Evolutionary conservation across 2,888 invertebrate genomes (phyloP), one percentile per base, ranked within the genome.

Genomic region (Spisula subtruncata): DNA sequence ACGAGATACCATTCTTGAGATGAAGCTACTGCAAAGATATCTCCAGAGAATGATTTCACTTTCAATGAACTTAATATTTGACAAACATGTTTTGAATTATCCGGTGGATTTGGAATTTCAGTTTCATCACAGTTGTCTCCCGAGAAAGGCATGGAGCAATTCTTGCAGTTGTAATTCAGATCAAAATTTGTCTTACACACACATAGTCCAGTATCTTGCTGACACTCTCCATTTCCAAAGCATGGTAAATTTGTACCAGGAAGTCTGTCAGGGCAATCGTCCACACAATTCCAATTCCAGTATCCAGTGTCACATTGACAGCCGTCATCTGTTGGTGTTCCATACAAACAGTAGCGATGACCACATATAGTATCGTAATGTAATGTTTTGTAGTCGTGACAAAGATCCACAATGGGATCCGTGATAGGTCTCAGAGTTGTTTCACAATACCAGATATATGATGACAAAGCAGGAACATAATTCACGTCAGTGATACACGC

Each of bases 201-300:
- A 88, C 92, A 94, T 8, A 75, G 81, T 75, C 94, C 94, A 32
- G 90, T 91, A 20, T 35, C 80, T 18, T 83, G 85, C 35, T 92
- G 88, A 90, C 94, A 94, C 12, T 60, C 83, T 2, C 94, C 94
- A 80, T 94, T 89, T 18, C 91, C 92, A 87, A 87, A 86, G 79
- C 94, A 94, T 14, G 92, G 89, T 56, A 75, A 32, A 5, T 75
- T 75, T 5, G 79, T n/a, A 14, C 14, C 51, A 14, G 51, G 35
- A 25, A 83, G 81, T 79, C 93, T 90, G 29, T 87, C 90, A 18
- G 91, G 88, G 35, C 93, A 92, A 79, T 91, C 83, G n/a, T 90
- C 48, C 83, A 88, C 91, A 88, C 94, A 94, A 48, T 86, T 86
- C 32, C 87, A 89, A 4, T 93, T 91, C 92, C 93, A 94, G 71